Evolutionary conservation across 1,140 invertebrate genomes (phyloP), one percentile per base, ranked within the genome.

Genomic region (Pemphigus obesinymphae): DNA sequence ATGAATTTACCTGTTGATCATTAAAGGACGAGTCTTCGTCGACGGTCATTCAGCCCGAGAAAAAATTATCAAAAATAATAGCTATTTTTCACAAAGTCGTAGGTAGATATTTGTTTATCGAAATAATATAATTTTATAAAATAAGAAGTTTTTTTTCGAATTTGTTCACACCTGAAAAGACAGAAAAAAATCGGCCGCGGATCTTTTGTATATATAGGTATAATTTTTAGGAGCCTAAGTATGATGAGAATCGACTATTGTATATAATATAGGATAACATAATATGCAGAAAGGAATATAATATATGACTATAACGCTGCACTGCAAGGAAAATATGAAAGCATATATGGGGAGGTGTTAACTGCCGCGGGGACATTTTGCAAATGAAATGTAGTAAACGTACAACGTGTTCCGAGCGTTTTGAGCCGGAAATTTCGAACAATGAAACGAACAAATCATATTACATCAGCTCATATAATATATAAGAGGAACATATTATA

Each of bases 1-100:
- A n/a, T 80, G 76, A 80, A 63, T 63, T 80, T 80, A 80, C 76
- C 76, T 80, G 76, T 80, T 80, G 76, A 55, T 80, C 76, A 63
- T 80, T 80, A 80, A 80, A 80, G 76, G 76, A 55, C 76, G 76
- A 80, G 55, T 80, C 76, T 55, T 80, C 76, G 76, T 80, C 76
- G 76, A 80, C 76, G 76, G 76, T 80, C 76, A 80, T 80, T 80
- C 76, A 58, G 55, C 76, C 76, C 76, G 76, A 80, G 55, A 63
- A 80, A 80, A 73, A 80, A 80, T 45, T 63, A 63, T 29, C 43
- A 80, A 55, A 80, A 61, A 80, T 10, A 31, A 80, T 37, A 55
- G 53, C 48, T 55, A 76, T 58, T 78, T 80, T 80, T 80, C 76
- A 80, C 76, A 80, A 63, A 26, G 31, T 63, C 76, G 26, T 43